Percentiles rank a stretch among this genome's conserved stretches.
These are phyloP conservation scores for Luperina nickerlii DNA, from an alignment of 2,888 invertebrate species.

Conservation along the genomic window DNA sequence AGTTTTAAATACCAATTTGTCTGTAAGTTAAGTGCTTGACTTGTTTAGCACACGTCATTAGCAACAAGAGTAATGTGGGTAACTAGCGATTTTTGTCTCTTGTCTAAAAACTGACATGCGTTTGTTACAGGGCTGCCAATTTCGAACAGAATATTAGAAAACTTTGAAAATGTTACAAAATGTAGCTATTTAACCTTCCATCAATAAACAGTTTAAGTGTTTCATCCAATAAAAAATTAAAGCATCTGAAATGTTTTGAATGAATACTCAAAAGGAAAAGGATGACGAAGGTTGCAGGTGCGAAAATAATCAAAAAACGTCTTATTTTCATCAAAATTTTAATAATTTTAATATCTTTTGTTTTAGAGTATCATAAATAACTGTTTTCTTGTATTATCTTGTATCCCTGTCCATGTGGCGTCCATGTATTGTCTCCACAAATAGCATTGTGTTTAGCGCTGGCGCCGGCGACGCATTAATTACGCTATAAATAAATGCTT, in stretches of 20 bases:
- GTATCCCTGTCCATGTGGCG: conserved; percentile 33
- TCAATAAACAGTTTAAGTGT: conserved; percentile 11
- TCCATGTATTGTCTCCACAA: conserved; percentile 68
- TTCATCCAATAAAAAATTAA: background rate
- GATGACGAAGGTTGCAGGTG: background rate
- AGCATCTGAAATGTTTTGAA: background rate
- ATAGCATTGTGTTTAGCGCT: conserved; percentile 72
- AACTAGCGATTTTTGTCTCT: conserved; percentile 60
- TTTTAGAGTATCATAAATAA: background rate
- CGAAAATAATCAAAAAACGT: background rate
- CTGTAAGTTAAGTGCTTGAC: conserved; percentile 62
- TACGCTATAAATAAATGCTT: conserved; percentile 77
- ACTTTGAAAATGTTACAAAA: background rate
- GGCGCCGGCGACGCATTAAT: conserved; percentile 79
- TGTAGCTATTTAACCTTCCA: background rate
- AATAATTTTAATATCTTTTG: background rate
- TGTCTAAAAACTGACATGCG: conserved; percentile 57
- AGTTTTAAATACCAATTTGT: conserved; percentile 67
- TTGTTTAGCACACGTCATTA: conserved; percentile 64
- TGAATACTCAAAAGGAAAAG: background rate
- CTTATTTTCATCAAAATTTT: background rate
- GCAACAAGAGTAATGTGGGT: conserved; percentile 56
- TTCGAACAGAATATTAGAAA: background rate
- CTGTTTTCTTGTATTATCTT: background rate
- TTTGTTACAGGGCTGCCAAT: conserved; percentile 47